A percentile compares a stretch with the other conserved stretches of the same genome.
Conservation (phyloP, 2,888 invertebrate species). For the Pachymerium ferrugineum region DNA sequence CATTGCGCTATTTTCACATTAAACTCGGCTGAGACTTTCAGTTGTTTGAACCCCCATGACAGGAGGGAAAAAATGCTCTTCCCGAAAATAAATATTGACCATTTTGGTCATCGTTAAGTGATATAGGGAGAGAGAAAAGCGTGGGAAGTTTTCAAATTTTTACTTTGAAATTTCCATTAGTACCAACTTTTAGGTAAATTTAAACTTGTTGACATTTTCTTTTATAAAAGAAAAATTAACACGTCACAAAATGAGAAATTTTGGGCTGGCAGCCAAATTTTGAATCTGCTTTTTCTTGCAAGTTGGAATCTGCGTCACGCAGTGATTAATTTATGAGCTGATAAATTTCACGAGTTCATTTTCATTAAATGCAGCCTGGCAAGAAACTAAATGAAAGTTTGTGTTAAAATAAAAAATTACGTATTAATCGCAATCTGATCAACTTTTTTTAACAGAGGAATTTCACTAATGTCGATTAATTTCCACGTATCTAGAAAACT, state of each 20-base stretch:
- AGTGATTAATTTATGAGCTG: slow-evolving; percentile 5
- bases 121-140: slow-evolving; percentile 7
- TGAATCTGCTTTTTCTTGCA: background rate
- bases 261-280: slow-evolving; percentile 12
- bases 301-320: background rate
- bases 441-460: too few relatives aligned
- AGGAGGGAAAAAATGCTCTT: slow-evolving; percentile 9
- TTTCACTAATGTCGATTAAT: too few relatives aligned
- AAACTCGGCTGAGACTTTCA: background rate
- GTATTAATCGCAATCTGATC: too few relatives aligned
- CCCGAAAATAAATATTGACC: background rate
- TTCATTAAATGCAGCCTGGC: background rate
- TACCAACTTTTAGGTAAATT: background rate
- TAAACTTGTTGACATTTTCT: background rate
- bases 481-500: too few relatives aligned
- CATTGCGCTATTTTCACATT: background rate
- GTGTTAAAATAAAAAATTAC: too few relatives aligned
- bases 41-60: background rate
- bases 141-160: background rate
- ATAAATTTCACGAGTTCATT: background rate
- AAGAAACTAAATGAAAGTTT: background rate
- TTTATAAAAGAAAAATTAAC: too few relatives aligned
- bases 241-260: too few relatives aligned
- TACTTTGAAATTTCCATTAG: background rate
- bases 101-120: background rate